phyloP scores from a whole-genome alignment of 2,113 vertebrate species.

The Rallus limicola region DNA sequence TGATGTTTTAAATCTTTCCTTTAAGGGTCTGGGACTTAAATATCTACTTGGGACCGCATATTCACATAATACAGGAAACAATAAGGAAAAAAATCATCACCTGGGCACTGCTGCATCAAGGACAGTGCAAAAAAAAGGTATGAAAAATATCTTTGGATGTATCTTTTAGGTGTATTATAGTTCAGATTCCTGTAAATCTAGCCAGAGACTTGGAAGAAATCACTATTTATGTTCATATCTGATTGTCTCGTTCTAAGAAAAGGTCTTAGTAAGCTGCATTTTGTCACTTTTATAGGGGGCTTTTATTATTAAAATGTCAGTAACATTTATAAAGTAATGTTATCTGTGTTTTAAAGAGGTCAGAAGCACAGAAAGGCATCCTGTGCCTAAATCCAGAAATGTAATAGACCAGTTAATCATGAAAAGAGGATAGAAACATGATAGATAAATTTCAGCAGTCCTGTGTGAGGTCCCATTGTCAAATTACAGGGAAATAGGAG shows the following conservation, averaged over 20 bases:
- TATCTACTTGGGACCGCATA: neutral
- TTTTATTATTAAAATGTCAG: neutral
- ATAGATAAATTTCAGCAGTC: neutral
- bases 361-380: neutral
- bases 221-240: neutral
- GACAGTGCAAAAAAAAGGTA: neutral
- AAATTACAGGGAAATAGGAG: neutral
- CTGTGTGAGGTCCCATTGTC: neutral
- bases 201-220: neutral
- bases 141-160: neutral
- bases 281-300: neutral
- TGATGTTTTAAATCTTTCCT: neutral
- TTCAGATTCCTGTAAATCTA: neutral
- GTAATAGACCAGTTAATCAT: neutral
- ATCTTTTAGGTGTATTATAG: neutral
- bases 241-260: neutral
- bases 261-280: neutral
- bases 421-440: neutral
- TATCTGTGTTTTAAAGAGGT: neutral
- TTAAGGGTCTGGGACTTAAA: neutral
- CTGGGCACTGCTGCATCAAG: neutral
- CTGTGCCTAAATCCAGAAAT: neutral
- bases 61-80: neutral
- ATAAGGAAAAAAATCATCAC: neutral
- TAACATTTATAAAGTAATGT: neutral